Evolutionary conservation across 1,140 invertebrate genomes (phyloP).

Genomic region (Tachypleus tridentatus): DNA sequence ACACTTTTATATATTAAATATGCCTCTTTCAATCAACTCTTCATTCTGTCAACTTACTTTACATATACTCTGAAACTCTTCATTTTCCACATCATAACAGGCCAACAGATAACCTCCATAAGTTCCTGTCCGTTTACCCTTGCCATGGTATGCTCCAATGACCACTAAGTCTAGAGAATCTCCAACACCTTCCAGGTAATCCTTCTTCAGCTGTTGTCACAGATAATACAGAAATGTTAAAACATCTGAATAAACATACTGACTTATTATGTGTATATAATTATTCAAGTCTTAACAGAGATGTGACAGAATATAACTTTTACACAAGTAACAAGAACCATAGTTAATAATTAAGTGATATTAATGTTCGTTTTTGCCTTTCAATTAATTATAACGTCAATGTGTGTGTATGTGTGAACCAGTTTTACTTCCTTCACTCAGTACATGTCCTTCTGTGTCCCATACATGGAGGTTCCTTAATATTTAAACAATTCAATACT

Average conservation of each 20-base stretch:
- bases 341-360: no score
- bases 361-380: no score
- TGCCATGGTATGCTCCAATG: conserved; percentile 86
- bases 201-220: conserved; percentile 43
- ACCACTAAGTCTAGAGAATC: conserved; percentile 65
- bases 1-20: conserved; percentile 5
- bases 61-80: conserved; percentile 86
- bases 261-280: no score
- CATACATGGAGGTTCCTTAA: not conserved
- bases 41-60: conserved; percentile 45
- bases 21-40: not conserved
- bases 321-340: no score
- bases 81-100: conserved; percentile 86
- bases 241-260: conserved; percentile 1
- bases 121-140: conserved; percentile 82
- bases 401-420: no score
- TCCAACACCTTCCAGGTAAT: conserved; percentile 46
- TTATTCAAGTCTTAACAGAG: no score
- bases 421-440: no score
- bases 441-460: no score
- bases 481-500: not conserved
- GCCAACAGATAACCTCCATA: conserved; percentile 95
- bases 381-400: no score
- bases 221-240: no score
- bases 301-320: conserved; percentile 27